phyloP scores from a whole-genome alignment of 1,140 invertebrate genomes.

The Sycophila sp. region DNA sequence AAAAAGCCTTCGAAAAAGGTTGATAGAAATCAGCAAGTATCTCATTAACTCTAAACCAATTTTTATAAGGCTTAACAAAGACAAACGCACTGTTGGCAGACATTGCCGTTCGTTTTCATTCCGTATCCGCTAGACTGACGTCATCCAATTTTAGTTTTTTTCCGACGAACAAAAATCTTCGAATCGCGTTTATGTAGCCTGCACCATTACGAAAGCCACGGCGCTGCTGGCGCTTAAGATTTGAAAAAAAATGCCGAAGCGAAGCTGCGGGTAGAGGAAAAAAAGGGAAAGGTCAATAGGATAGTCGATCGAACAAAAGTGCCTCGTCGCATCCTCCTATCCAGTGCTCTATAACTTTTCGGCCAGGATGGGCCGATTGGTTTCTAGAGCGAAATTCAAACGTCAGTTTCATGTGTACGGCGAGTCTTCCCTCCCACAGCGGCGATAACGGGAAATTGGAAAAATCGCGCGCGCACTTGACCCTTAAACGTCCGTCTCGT shows the following conservation, averaged over 20 bases:
- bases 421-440: too few relatives aligned
- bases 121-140: not conserved
- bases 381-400: too few relatives aligned
- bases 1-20: not conserved
- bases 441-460: not conserved
- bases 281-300: not conserved
- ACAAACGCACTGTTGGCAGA: not conserved
- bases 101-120: not conserved
- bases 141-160: too few relatives aligned
- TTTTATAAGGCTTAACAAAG: not conserved
- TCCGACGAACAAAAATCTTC: too few relatives aligned
- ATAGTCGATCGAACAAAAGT: not conserved
- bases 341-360: too few relatives aligned
- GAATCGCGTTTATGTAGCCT: too few relatives aligned
- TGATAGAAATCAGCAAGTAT: constrained; percentile 21
- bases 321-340: not conserved
- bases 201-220: too few relatives aligned
- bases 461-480: constrained; percentile 5
- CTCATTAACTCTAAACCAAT: constrained; percentile 20
- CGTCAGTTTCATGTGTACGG: too few relatives aligned
- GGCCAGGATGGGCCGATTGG: too few relatives aligned
- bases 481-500: not conserved
- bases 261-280: not conserved
- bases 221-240: too few relatives aligned
- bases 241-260: not conserved